A percentile compares a stretch with the other conserved stretches of the same genome.
phyloP scores from a whole-genome alignment of 2,113 vertebrate species.

The Mesitornis unicolor region DNA sequence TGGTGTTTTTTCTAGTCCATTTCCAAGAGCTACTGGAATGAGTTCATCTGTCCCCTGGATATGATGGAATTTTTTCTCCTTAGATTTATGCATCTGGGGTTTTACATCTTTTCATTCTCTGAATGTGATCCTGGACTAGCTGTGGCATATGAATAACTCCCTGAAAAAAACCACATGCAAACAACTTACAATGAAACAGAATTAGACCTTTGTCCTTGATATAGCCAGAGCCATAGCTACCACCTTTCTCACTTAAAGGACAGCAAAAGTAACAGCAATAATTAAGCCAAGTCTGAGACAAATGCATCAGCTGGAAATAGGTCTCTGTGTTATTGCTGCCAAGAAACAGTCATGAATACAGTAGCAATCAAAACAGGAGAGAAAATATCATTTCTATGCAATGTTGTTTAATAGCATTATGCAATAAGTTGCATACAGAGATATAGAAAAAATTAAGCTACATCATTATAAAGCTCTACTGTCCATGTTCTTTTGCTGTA shows the following conservation, averaged over 20 bases:
- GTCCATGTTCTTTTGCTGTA: background rate
- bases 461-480: background rate
- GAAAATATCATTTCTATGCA: background rate
- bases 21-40: constrained; percentile 33
- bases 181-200: background rate
- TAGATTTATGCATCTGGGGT: constrained; percentile 19
- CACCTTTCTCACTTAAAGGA: background rate
- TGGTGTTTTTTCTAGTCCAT: background rate
- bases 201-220: background rate
- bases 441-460: background rate
- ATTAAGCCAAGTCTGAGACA: background rate
- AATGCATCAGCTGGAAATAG: background rate
- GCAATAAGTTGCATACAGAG: background rate
- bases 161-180: background rate
- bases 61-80: constrained; percentile 36
- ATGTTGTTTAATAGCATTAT: background rate
- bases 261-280: background rate
- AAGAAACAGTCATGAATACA: background rate
- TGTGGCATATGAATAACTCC: background rate
- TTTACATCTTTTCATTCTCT: background rate
- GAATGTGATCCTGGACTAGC: background rate
- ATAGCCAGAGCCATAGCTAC: background rate
- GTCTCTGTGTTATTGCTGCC: background rate
- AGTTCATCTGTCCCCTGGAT: constrained; percentile 27
- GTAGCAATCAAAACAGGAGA: background rate